Conservation (phyloP, 1,140 invertebrate genomes). For the Dreissena rostriformis region DNA sequence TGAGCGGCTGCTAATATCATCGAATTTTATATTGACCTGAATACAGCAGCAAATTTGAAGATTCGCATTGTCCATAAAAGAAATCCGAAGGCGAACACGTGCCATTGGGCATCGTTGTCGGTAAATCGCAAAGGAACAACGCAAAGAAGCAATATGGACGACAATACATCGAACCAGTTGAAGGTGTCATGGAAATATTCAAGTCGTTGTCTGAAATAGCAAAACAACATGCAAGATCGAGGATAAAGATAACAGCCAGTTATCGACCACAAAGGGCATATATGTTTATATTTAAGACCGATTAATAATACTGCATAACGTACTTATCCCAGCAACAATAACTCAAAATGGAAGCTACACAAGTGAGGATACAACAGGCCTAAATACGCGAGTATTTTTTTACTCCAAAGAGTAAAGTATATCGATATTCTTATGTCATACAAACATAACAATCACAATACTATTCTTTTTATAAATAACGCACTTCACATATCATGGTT, state of each 20-base stretch:
- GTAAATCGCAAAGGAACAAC: slow-evolving; percentile 63
- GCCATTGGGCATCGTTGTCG: slow-evolving; percentile 63
- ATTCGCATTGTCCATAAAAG: slow-evolving; percentile 69
- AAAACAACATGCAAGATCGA: background rate
- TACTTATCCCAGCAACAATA: too few species aligned
- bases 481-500: too few species aligned
- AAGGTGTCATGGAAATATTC: slow-evolving; percentile 69
- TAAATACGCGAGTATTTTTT: background rate
- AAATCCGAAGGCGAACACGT: slow-evolving; percentile 66
- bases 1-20: background rate
- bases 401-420: background rate
- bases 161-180: slow-evolving; percentile 68
- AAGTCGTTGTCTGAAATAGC: slow-evolving; percentile 61
- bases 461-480: too few species aligned
- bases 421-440: background rate
- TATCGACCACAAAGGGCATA: background rate
- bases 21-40: slow-evolving; percentile 55
- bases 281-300: background rate
- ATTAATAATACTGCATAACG: too few species aligned
- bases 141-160: slow-evolving; percentile 58
- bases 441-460: too few species aligned
- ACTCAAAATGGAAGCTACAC: background rate
- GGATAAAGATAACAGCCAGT: background rate
- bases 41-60: slow-evolving; percentile 71
- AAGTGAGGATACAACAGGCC: background rate